Evolutionary conservation across 2,888 invertebrate genomes (phyloP).

Genomic region (Crioceris asparagi): DNA sequence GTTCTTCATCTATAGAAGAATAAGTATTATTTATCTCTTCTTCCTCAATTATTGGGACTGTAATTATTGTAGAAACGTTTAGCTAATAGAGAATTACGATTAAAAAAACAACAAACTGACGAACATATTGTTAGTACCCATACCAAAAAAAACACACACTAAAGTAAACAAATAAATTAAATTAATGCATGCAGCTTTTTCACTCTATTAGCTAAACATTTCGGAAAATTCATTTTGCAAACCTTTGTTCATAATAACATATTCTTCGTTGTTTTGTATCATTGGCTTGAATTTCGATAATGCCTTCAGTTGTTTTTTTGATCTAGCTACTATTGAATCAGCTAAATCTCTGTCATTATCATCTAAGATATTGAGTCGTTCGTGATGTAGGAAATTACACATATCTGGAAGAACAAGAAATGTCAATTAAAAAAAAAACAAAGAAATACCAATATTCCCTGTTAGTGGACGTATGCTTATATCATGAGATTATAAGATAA

Average conservation of each 20-base stretch:
- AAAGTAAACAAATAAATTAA: too few species aligned
- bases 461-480: too few species aligned
- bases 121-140: too few species aligned
- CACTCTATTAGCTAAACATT: slow-evolving; percentile 3
- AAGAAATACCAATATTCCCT: too few species aligned
- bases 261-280: slow-evolving; percentile 16
- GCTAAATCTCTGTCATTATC: slow-evolving; percentile 17
- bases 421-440: too few species aligned
- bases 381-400: slow-evolving; percentile 21
- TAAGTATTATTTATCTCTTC: slow-evolving; percentile 14
- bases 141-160: too few species aligned
- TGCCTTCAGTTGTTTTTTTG: slow-evolving; percentile 21
- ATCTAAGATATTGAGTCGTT: slow-evolving; percentile 19
- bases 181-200: slow-evolving; percentile 1
- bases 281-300: slow-evolving; percentile 17
- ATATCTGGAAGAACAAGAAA: slow-evolving; percentile 26
- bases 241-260: slow-evolving; percentile 24
- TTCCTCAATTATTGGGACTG: slow-evolving; percentile 11
- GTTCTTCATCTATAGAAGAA: slow-evolving; percentile 16
- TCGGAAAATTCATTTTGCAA: slow-evolving; percentile 3
- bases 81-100: too few species aligned
- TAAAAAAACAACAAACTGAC: not conserved
- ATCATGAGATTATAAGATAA: too few species aligned
- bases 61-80: not conserved
- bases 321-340: slow-evolving; percentile 20